Evolutionary conservation across 2,888 invertebrate species (phyloP).

Genomic region (Herminia tarsipennalis): DNA sequence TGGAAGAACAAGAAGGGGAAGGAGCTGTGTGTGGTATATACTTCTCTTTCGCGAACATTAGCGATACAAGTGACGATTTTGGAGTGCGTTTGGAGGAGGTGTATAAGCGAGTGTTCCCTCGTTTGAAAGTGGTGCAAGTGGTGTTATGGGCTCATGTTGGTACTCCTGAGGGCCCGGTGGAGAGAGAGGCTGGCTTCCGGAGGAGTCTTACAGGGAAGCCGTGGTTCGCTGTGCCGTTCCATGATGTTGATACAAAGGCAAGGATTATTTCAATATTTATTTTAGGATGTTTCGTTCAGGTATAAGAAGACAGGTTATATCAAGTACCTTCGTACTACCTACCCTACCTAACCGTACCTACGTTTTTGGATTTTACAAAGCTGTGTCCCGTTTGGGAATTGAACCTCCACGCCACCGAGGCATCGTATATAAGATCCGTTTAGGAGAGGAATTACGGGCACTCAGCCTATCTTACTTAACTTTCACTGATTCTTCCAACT

Average conservation of each 20-base stretch:
- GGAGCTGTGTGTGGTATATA: slow-evolving; percentile 87
- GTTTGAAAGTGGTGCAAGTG: slow-evolving; percentile 88
- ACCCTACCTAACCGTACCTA: too few species aligned
- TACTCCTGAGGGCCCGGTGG: slow-evolving; percentile 86
- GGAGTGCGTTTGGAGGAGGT: slow-evolving; percentile 87
- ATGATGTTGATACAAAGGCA: slow-evolving; percentile 90
- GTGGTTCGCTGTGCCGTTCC: slow-evolving; percentile 90
- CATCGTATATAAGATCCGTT: too few species aligned
- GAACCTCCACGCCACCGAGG: too few species aligned
- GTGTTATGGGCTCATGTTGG: slow-evolving; percentile 88
- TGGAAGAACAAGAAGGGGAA: slow-evolving; percentile 79
- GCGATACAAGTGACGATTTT: slow-evolving; percentile 88
- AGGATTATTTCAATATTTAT: slow-evolving; percentile 27
- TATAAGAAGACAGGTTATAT: not conserved
- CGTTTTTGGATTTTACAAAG: too few species aligned
- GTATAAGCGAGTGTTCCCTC: slow-evolving; percentile 78
- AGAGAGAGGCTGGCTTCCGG: slow-evolving; percentile 88
- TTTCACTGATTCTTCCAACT: too few species aligned
- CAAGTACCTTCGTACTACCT: too few species aligned
- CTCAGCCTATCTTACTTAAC: too few species aligned
- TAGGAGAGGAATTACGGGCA: too few species aligned
- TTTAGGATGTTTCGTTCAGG: not conserved
- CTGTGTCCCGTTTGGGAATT: too few species aligned
- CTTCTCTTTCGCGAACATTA: slow-evolving; percentile 90
- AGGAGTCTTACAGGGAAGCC: slow-evolving; percentile 87